A percentile compares a stretch with the other conserved stretches of the same genome.
These are phyloP conservation scores for Peromyscus aztecus DNA, from an alignment of 2,797 vertebrate species.

Conservation along the genomic window DNA sequence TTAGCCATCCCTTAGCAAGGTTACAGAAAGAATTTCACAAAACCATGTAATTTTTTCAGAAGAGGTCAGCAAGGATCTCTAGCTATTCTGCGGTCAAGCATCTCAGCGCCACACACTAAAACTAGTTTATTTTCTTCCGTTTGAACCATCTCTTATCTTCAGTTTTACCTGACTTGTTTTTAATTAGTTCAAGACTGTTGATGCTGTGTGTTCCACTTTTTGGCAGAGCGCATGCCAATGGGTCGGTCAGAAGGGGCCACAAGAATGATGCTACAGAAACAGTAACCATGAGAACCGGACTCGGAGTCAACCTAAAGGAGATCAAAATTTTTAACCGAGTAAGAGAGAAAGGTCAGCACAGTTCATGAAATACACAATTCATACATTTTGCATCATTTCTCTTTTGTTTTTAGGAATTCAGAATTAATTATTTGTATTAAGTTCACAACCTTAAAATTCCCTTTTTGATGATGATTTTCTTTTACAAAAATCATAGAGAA, in stretches of 20 bases:
- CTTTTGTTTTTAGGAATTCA: neutral
- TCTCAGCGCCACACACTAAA: slow-evolving; percentile 83
- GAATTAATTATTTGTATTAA: neutral
- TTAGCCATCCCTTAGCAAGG: slow-evolving; percentile 89
- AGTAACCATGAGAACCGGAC: slow-evolving; percentile 95
- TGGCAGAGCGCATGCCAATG: slow-evolving; percentile 97
- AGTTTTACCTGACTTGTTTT: slow-evolving; percentile 85
- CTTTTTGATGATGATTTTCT: neutral
- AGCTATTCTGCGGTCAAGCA: slow-evolving; percentile 83
- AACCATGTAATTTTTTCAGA: slow-evolving; percentile 77
- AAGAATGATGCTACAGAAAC: slow-evolving; percentile 95
- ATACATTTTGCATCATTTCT: neutral
- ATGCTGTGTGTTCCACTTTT: slow-evolving; percentile 86
- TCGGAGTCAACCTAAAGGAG: slow-evolving; percentile 98
- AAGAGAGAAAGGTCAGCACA: slow-evolving; percentile 96
- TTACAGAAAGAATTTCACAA: slow-evolving; percentile 83
- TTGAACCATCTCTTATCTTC: slow-evolving; percentile 81
- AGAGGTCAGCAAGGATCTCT: slow-evolving; percentile 75
- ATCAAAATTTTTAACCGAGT: slow-evolving; percentile 97
- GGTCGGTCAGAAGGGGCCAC: slow-evolving; percentile 96
- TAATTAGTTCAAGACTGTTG: slow-evolving; percentile 88
- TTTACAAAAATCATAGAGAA: neutral
- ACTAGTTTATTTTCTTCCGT: slow-evolving; percentile 78
- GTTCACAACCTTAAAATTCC: neutral
- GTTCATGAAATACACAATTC: neutral